These are phyloP conservation scores for Orthonevra nobilis DNA, from an alignment of 2,888 invertebrate genomes.

Conservation along the genomic window DNA sequence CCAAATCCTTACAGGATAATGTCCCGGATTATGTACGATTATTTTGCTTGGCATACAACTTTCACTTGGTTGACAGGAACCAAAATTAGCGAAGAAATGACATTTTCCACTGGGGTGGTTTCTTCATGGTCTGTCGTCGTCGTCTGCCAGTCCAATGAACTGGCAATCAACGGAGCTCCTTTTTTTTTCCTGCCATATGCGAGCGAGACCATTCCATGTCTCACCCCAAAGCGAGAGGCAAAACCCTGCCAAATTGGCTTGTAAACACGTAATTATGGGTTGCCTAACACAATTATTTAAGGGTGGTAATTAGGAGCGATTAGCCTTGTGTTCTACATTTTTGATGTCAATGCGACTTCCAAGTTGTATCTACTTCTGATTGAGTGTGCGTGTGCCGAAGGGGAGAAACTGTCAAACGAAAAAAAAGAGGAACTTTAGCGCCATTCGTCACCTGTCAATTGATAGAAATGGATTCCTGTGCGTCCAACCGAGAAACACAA, in stretches of 20 bases:
- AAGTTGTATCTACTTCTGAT: constrained; percentile 42
- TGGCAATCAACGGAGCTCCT: too few species aligned
- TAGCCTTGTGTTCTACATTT: constrained; percentile 61
- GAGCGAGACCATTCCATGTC: constrained; percentile 6
- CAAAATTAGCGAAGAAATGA: constrained; percentile 47
- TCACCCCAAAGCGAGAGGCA: constrained; percentile 43
- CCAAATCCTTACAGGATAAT: constrained; percentile 47
- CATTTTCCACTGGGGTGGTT: constrained; percentile 47
- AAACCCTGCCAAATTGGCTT: constrained; percentile 69
- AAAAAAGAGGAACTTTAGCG: constrained; percentile 9
- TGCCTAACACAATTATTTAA: constrained; percentile 68
- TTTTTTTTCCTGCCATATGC: constrained; percentile 43
- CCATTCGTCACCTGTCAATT: constrained; percentile 65
- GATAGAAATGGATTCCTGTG: constrained; percentile 38
- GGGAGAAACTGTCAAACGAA: background rate
- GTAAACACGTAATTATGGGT: constrained; percentile 70
- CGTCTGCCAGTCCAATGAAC: too few species aligned
- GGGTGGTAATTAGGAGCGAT: constrained; percentile 69
- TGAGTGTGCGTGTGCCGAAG: constrained; percentile 37
- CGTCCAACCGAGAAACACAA: too few species aligned
- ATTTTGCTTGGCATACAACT: constrained; percentile 30
- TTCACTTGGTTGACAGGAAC: constrained; percentile 27
- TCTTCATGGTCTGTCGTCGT: constrained; percentile 5
- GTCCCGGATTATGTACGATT: constrained; percentile 52
- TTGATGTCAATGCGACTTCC: constrained; percentile 60